Evolutionary conservation across 1,140 invertebrate genomes (phyloP), one percentile per base, ranked within the genome.

Genomic region (Papilio helenus): DNA sequence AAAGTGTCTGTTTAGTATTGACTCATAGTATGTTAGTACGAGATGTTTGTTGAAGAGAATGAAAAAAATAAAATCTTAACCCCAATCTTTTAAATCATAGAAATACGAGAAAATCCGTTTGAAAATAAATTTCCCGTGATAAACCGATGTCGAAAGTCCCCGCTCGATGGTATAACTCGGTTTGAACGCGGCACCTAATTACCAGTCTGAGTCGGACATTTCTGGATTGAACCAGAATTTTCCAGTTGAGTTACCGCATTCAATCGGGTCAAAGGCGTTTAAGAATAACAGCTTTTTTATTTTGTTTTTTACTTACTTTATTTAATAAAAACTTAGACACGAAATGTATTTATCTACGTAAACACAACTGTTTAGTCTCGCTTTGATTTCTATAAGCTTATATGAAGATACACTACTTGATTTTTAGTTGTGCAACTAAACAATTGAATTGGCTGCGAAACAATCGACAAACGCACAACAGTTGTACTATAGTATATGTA

Each of bases 201-300:
- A 74, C 44, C 72, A 51, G 44, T 26, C 72, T 49, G 72, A 46
- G 78, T 77, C 76, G 44, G 72, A 46, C 51, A 73, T 26, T 76
- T 79, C 72, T 78, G 77, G 81, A 79, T 73, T 80, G 79, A 79
- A 81, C 78, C 51, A 80, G 81, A 61, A 79, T 79, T 79, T 79
- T 81, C 80, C 82, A 72, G 79, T 81, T 77, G 68, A 76, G 42
- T 74, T 49, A 68, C 29, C 79, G 42, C 42, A 46, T 58, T 73
- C 72, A 49, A 74, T 68, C 72, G 10, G 44, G 9, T 49, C 44
- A 26, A 74, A 49, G 79, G 39, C 74, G 42, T 29, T 68, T 68
- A 68, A 68, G 61, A 68, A 68, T 68, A 68, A 23, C 61, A 68
- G 14, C 61, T 29, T 68, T 68, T 68, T 68, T 29, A 29, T 5